Evolutionary conservation across 2,113 vertebrate genomes (phyloP), one percentile per base, ranked within the genome.

Genomic region (Bos javanicus): DNA sequence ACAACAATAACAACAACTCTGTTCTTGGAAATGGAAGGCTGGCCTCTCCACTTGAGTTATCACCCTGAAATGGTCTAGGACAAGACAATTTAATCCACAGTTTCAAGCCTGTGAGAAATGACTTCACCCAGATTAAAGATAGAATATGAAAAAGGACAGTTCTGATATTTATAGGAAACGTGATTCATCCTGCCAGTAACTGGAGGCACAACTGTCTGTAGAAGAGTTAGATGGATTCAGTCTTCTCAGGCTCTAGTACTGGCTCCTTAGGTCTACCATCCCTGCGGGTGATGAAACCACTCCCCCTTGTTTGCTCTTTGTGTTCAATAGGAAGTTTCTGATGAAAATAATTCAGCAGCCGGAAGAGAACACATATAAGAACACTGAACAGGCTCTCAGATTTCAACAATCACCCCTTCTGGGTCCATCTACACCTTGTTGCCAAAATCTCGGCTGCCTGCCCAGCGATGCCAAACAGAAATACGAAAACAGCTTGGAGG

Each of bases 131-230:
- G 60, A 16, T 39, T 81, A 76, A 92, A 86, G 64, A 71, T 21
- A 26, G 86, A 87, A 71, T 62, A 43, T 81, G 50, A 59, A 94
- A 80, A 50, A 3, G 64, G 67, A 13, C 17, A 50, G 39, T 5
- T n/a, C 15, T 33, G 60, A 13, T 25, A 62, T 46, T 86, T 59
- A 74, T 5, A 7, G 82, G 67, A 92, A 87, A 76, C 16, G 1
- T 92, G 91, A 95, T 33, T 97, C 88, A 95, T 67, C 59, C 52
- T 92, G 48, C 80, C 91, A 52, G 78, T 30, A 89, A 90, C 3
- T 15, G 36, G 28, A 92, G 92, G 74, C n/a, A 57, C 71, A 74
- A 25, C 54, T 48, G 48, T 19, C 28, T 48, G 28, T 6, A 16
- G 48, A 25, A 52, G 14, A 62, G 8, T 1, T 23, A 30, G 23